A percentile compares a stretch with the other conserved stretches of the same genome.
Conservation (phyloP, 2,797 vertebrate genomes). For the Acipenser transmontanus region DNA sequence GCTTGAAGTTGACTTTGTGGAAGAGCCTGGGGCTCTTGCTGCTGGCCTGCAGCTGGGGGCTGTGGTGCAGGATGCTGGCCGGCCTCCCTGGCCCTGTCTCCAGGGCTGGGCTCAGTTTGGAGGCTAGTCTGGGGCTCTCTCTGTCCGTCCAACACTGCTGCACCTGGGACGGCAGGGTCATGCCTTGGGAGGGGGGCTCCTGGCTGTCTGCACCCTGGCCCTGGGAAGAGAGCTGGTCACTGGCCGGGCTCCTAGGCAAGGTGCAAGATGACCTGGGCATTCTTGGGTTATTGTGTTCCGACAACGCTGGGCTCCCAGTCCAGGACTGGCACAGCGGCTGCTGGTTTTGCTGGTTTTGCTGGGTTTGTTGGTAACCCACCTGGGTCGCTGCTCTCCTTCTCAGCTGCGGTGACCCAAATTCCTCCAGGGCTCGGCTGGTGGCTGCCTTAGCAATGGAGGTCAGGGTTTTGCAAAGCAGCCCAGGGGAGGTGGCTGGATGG, state of each 20-base stretch:
- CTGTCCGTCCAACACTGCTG: conserved; percentile 29
- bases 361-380: too few species aligned
- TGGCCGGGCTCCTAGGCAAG: conserved; percentile 36
- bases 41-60: not conserved
- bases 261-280: conserved; percentile 24
- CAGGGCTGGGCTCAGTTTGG: conserved; percentile 16
- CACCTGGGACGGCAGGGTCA: conserved; percentile 21
- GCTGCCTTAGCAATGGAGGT: conserved; percentile 56
- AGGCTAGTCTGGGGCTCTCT: conserved; percentile 30
- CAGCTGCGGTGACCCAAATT: conserved; percentile 61
- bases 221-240: conserved; percentile 39
- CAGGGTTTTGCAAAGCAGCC: conserved; percentile 32
- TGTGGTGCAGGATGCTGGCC: conserved; percentile 32
- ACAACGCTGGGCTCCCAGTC: conserved; percentile 53
- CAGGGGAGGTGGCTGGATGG: conserved; percentile 44
- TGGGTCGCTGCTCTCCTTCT: conserved; percentile 45
- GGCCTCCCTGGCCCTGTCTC: conserved; percentile 23
- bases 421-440: conserved; percentile 57
- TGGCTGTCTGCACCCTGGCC: conserved; percentile 22
- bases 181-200: conserved; percentile 5
- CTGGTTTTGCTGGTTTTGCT: conserved; percentile 24
- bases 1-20: conserved; percentile 35
- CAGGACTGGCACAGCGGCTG: conserved; percentile 60
- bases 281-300: conserved; percentile 17
- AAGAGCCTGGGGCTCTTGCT: conserved; percentile 34